A percentile compares a stretch with the other conserved stretches of the same genome.
Conservation (phyloP, 2,113 vertebrate genomes). For the Ascaphus truei region DNA sequence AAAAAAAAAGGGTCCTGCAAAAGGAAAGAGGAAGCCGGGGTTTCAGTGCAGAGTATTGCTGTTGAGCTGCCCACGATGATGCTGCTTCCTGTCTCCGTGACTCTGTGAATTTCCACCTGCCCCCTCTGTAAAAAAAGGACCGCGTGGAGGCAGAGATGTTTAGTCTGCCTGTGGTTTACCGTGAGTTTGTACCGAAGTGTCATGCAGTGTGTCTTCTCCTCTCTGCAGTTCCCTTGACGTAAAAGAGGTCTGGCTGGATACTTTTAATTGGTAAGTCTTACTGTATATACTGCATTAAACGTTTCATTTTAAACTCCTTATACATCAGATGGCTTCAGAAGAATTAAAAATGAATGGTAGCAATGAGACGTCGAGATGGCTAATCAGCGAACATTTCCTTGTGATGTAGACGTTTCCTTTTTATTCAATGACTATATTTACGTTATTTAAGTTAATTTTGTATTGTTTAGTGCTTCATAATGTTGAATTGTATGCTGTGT, state of each 20-base stretch:
- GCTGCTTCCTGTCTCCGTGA: conserved; percentile 76
- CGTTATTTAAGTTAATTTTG: too few species aligned
- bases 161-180: conserved; percentile 40
- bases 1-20: conserved; percentile 38
- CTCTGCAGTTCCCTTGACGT: conserved; percentile 61
- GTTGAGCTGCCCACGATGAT: conserved; percentile 65
- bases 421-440: too few species aligned
- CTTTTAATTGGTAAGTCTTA: conserved; percentile 68
- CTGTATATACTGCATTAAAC: neutral
- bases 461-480: too few species aligned
- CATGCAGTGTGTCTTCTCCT: conserved; percentile 61
- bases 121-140: conserved; percentile 57
- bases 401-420: too few species aligned
- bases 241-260: conserved; percentile 74
- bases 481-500: too few species aligned
- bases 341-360: too few species aligned
- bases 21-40: conserved; percentile 76
- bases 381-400: too few species aligned
- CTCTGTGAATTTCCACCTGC: conserved; percentile 70
- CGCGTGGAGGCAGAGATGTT: conserved; percentile 30
- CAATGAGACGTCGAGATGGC: too few species aligned
- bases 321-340: too few species aligned
- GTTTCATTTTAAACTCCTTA: too few species aligned
- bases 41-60: conserved; percentile 25
- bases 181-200: conserved; percentile 58